Conservation (phyloP, 2,888 invertebrate genomes). For the Anarsia innoxiella region DNA sequence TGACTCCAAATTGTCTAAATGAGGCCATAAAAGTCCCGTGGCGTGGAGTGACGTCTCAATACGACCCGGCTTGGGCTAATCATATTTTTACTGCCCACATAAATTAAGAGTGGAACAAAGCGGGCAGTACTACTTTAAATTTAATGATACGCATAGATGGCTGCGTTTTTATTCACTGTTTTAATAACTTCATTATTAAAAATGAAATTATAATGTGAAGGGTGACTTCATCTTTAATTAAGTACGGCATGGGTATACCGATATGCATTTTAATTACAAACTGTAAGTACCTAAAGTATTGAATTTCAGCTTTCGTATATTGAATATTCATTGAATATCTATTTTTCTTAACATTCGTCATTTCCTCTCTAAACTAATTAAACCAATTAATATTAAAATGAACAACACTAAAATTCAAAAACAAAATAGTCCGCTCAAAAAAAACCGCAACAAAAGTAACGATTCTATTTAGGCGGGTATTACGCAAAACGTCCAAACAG, state of each 20-base stretch:
- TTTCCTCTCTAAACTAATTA: too few species aligned
- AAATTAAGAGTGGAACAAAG: conserved; percentile 49
- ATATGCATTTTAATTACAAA: not conserved
- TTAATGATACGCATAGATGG: conserved; percentile 33
- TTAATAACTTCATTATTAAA: conserved; percentile 10
- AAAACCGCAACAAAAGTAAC: too few species aligned
- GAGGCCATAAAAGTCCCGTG: conserved; percentile 61
- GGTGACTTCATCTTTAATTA: too few species aligned
- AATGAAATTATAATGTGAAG: too few species aligned
- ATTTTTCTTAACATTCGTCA: too few species aligned
- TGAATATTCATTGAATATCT: too few species aligned
- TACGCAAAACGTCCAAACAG: conserved; percentile 72
- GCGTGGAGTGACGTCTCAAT: conserved; percentile 60
- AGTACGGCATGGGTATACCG: too few species aligned
- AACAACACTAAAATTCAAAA: too few species aligned
- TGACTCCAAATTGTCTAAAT: conserved; percentile 58
- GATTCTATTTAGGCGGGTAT: too few species aligned
- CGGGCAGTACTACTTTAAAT: conserved; percentile 35
- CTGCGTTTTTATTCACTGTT: conserved; percentile 20
- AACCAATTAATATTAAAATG: too few species aligned
- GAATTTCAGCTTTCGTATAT: too few species aligned
- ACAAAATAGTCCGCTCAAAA: too few species aligned
- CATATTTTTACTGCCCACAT: conserved; percentile 62
- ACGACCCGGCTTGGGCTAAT: conserved; percentile 45
- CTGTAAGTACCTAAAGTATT: not conserved